phyloP scores from a whole-genome alignment of 2,113 vertebrate species.

The Rhinopomastus cyanomelas region DNA sequence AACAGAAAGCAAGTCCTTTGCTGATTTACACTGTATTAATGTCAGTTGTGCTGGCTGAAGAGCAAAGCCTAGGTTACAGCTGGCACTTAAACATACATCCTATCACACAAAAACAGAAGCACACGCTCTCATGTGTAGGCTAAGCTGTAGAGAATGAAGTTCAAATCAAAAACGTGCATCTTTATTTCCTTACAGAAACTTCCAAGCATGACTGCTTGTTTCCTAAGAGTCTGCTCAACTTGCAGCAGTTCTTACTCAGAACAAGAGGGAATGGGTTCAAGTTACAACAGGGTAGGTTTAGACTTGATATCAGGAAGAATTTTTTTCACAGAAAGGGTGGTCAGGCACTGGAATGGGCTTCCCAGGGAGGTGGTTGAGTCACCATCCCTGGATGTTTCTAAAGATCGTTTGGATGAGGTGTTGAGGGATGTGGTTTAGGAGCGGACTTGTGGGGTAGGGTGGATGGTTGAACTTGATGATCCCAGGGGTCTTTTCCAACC shows the following conservation, averaged over 20 bases:
- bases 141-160: background rate
- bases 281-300: too few relatives aligned
- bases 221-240: background rate
- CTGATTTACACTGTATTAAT: background rate
- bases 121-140: rapidly evolving
- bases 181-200: background rate
- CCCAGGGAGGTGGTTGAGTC: too few relatives aligned
- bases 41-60: background rate
- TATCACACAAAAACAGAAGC: background rate
- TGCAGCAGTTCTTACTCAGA: background rate
- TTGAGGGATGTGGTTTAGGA: too few relatives aligned
- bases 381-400: too few relatives aligned
- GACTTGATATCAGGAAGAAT: too few relatives aligned
- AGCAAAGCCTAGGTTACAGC: background rate
- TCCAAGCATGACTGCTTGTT: background rate
- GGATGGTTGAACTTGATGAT: too few relatives aligned
- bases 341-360: too few relatives aligned
- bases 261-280: too few relatives aligned
- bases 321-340: too few relatives aligned
- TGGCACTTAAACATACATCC: background rate
- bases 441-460: too few relatives aligned
- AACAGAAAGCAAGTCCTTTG: background rate
- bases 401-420: too few relatives aligned
- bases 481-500: too few relatives aligned
- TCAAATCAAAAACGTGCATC: background rate